Evolutionary conservation across 2,797 vertebrate genomes (phyloP), one percentile per base, ranked within the genome.

Genomic region (Calcarius lapponicus): DNA sequence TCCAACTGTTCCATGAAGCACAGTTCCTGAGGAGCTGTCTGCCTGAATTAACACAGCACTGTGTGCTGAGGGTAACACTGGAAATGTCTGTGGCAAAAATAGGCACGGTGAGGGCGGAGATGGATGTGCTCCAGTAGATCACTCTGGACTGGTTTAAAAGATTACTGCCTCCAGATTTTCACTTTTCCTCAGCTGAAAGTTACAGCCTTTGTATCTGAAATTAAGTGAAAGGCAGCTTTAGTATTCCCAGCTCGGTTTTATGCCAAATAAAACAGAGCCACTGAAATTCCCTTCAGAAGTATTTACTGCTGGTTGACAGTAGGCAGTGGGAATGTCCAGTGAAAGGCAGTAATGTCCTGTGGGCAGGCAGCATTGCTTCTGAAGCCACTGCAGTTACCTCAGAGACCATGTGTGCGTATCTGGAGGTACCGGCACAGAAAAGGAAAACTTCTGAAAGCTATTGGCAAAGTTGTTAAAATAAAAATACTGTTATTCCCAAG

Each of bases 1-100:
- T 92, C 95, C 94, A 96, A 95, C 91, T 93, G 93, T 93, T 94
- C 45, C 13, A 6, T 1, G 11, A 74, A 86, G 70, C 3, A 7
- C 6, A 16, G n/a, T 91, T 94, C 95, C 92, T 18, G 2, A 93
- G 88, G 93, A 96, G 88, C 94, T 86, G 95, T 95, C 91, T 96
- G 85, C 87, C 72, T 71, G 81, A 92, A 91, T 95, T 91, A 93
- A 72, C 19, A 32, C 72, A 89, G 84, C 4, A 1, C 65, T 1
- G 3, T 45, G 80, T 48, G 75, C 81, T 80, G 8, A 16, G 54
- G 38, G 57, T 36, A 86, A 53, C 65, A 20, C 81, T 91, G 81
- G 86, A 94, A 92, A 94, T 53, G 79, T 85, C 86, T 92, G 34
- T 17, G 65, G 84, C 89, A 95, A 95, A 95, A 96, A 96, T 69